A percentile compares a stretch with the other conserved stretches of the same genome.
phyloP scores from a whole-genome alignment of 2,797 vertebrate genomes.

The Myotis vivesi region DNA sequence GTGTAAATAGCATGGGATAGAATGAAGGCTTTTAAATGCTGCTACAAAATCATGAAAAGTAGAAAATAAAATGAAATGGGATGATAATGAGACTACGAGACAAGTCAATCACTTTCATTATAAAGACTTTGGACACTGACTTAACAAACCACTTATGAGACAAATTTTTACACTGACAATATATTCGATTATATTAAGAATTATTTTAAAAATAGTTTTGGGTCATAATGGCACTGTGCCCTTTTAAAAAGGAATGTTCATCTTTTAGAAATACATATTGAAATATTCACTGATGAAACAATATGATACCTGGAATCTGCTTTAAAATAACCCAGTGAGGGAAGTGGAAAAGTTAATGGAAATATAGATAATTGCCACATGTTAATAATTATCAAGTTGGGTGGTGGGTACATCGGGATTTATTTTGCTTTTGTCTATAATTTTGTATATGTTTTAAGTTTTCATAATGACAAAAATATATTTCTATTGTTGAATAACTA shows the following conservation, averaged over 20 bases:
- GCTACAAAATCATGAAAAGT: constrained; percentile 23
- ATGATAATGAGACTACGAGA: constrained; percentile 38
- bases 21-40: constrained; percentile 36
- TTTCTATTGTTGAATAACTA: neutral
- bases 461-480: neutral
- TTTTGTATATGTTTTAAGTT: neutral
- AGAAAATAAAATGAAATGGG: constrained; percentile 7
- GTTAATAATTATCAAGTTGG: neutral
- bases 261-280: neutral
- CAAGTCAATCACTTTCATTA: neutral
- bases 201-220: constrained; percentile 43
- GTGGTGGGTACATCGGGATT: neutral
- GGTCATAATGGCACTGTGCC: neutral
- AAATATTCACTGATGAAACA: neutral
- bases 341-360: neutral
- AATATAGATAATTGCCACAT: neutral
- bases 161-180: neutral
- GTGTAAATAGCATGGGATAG: neutral
- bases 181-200: constrained; percentile 9
- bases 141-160: constrained; percentile 20
- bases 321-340: neutral
- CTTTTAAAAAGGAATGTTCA: neutral
- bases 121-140: constrained; percentile 27
- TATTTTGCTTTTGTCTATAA: neutral
- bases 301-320: neutral